Base-by-base conservation (phyloP, 2,797 vertebrate species). In the Notolabrus celidotus region DNA sequence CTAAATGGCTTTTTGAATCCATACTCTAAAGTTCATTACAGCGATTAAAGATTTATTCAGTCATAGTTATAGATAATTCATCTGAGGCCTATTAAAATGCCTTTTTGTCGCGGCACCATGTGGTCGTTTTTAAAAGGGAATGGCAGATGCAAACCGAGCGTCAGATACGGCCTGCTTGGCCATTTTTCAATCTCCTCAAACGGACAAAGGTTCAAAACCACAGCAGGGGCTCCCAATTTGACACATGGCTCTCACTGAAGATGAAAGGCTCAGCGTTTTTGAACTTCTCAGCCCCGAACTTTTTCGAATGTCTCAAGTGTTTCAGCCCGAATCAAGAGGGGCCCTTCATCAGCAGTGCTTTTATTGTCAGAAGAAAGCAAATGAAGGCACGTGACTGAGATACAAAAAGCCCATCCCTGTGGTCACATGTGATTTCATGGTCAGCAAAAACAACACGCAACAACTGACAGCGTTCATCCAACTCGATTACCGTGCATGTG, bases 11-110 rank as follows among this genome's bases (percentile, higher is more conserved):
- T 91, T 93, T 89, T 92, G 80, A 92, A 91, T 92, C 88, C 86
- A 89, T 90, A 91, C 78, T 92, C 92, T 91, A 91, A 92, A 93
- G 91, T 84, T 91, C 85, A 93, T 93, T 93, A 90, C 85, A 85
- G 86, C 84, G 81, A 92, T 90, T 93, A 92, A 86, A 89, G 83
- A 89, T 93, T 93, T 91, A 92, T 89, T 88, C 89, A 88, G 85
- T 88, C 86, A 58, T 76, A 83, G 85, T 89, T 89, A 88, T 83
- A 90, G 90, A 91, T 91, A 87, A 92, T 92, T 93, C 88, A 90
- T 93, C 86, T 85, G 81, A 84, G 86, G 80, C 82, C 86, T 89
- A 85, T 90, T 87, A 88, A 89, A 86, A 89, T 83, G 79, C 67
- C 63, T 84, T 72, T 91, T 80, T 86, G 88, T 87, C 84, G 64